Conservation (phyloP, 1,140 invertebrate species). For the Heliconius congener region DNA sequence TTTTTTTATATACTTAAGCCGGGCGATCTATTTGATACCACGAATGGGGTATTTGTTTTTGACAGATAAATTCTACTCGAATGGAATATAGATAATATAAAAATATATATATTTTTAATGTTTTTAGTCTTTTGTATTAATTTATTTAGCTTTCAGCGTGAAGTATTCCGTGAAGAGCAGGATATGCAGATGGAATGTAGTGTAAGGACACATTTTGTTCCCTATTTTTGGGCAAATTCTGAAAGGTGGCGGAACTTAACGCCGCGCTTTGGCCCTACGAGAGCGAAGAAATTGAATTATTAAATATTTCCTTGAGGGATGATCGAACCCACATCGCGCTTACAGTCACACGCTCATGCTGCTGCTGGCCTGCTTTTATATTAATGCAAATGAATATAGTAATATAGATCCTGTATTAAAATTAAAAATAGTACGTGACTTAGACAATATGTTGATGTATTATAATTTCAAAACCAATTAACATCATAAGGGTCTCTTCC, state of each 20-base stretch:
- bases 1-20: conserved; percentile 39
- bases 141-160: too few relatives aligned
- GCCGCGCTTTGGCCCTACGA: too few relatives aligned
- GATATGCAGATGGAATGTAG: too few relatives aligned
- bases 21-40: conserved; percentile 49
- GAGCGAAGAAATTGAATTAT: too few relatives aligned
- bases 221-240: too few relatives aligned
- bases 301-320: too few relatives aligned
- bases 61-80: conserved; percentile 26
- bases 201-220: too few relatives aligned
- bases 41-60: conserved; percentile 35
- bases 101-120: background rate
- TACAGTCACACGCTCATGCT: too few relatives aligned
- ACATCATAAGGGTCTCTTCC: conserved; percentile 61
- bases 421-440: conserved; percentile 54
- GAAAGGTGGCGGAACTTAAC: too few relatives aligned
- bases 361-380: background rate
- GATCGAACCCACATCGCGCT: too few relatives aligned
- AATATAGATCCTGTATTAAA: background rate
- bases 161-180: too few relatives aligned
- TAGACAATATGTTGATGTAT: conserved; percentile 57
- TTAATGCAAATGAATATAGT: background rate
- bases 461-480: conserved; percentile 52
- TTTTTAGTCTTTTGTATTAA: background rate
- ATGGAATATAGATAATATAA: background rate